These are phyloP conservation scores for Zele albiditarsus DNA, from an alignment of 2,888 invertebrate genomes.

Conservation along the genomic window DNA sequence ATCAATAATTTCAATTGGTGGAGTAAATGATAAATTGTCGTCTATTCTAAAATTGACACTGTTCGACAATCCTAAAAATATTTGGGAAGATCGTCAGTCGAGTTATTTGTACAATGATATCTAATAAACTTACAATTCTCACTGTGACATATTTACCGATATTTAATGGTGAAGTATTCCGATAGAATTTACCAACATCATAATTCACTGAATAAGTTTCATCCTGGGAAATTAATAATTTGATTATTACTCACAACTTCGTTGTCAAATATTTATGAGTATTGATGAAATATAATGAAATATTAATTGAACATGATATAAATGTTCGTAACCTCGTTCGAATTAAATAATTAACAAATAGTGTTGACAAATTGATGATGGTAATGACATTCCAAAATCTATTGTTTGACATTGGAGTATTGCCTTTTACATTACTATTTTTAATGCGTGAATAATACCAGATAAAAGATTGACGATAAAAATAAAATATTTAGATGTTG, in stretches of 20 bases:
- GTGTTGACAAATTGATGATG: not conserved
- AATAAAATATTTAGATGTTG: not conserved
- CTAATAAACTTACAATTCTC: not conserved
- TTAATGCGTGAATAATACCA: not conserved
- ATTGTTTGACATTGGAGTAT: not conserved
- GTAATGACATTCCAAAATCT: not conserved
- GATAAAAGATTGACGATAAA: not conserved
- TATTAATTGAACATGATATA: not conserved
- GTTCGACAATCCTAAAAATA: conserved; percentile 23
- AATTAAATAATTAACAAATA: not conserved
- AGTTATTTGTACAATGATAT: conserved; percentile 24
- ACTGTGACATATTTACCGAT: conserved; percentile 26
- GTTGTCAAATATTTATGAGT: not conserved
- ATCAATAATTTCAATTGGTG: conserved; percentile 44
- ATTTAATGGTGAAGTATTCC: conserved; percentile 18
- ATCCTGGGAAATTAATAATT: not conserved
- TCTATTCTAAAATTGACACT: conserved; percentile 42
- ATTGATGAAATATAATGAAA: not conserved
- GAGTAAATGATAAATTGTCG: conserved; percentile 45
- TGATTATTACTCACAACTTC: not conserved
- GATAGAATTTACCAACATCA: conserved; percentile 22
- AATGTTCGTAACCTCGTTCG: not conserved
- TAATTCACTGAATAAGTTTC: conserved; percentile 13
- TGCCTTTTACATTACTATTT: not conserved
- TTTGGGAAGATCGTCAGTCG: not conserved